These are phyloP conservation scores for Cryptophagus acutangulus DNA, from an alignment of 2,888 invertebrate species.

Conservation along the genomic window DNA sequence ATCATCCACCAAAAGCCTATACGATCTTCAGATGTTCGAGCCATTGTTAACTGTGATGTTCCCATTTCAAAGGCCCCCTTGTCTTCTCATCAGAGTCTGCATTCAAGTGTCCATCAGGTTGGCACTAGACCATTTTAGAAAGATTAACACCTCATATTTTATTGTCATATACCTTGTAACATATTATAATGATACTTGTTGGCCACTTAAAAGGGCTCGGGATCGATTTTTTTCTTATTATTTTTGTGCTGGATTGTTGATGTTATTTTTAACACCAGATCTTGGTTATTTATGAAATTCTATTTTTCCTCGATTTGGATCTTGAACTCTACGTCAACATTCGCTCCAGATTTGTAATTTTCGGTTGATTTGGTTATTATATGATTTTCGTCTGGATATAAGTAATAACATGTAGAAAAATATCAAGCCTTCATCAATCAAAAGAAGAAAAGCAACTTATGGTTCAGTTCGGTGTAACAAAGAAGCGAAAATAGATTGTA, in stretches of 20 bases:
- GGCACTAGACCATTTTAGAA: constrained; percentile 44
- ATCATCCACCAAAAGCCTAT: constrained; percentile 37
- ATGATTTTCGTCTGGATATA: no score
- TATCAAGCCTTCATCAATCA: no score
- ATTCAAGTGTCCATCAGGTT: constrained; percentile 44
- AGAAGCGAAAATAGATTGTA: constrained; percentile 26
- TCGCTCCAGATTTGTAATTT: no score
- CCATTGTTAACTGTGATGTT: constrained; percentile 40
- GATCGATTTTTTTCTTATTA: constrained; percentile 30
- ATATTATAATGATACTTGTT: constrained; percentile 41
- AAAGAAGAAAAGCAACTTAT: constrained; percentile 26
- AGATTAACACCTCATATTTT: constrained; percentile 44
- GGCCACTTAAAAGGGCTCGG: constrained; percentile 33
- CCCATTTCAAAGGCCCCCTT: constrained; percentile 40
- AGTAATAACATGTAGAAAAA: no score
- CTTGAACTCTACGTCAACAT: no score
- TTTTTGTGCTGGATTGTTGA: no score
- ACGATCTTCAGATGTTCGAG: constrained; percentile 38
- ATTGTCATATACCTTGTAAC: constrained; percentile 35
- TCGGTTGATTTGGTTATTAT: no score
- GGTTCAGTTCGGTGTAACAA: constrained; percentile 25
- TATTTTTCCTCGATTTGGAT: no score
- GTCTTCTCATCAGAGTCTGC: constrained; percentile 38
- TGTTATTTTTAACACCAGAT: constrained; percentile 1
- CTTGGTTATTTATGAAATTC: no score